These are phyloP conservation scores for Eupsittula cactorum DNA, from an alignment of 2,113 vertebrate genomes.

Conservation along the genomic window DNA sequence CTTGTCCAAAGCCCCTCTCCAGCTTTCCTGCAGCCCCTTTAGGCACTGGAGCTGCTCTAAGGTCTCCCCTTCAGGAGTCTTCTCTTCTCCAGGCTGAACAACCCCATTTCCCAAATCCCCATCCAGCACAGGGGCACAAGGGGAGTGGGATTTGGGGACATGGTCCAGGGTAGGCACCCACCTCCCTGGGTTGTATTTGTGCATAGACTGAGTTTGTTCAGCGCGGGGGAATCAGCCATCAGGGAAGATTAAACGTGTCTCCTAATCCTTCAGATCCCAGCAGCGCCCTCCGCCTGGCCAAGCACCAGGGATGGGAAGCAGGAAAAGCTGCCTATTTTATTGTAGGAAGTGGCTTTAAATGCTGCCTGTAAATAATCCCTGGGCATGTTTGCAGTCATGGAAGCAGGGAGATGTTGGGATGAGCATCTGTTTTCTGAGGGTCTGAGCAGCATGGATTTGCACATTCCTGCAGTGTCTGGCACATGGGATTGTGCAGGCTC, in stretches of 20 bases:
- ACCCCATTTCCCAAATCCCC: neutral
- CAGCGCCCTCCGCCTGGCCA: neutral
- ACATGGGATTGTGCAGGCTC: accelerated
- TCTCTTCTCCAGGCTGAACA: neutral
- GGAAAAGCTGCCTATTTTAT: neutral
- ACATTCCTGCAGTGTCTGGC: neutral
- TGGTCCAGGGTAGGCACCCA: accelerated
- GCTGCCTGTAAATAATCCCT: neutral
- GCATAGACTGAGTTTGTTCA: neutral
- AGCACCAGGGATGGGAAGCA: neutral
- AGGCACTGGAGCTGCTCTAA: neutral
- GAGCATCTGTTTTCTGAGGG: neutral
- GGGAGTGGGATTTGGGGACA: neutral
- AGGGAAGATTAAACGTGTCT: neutral
- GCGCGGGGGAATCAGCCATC: neutral
- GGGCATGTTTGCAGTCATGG: neutral
- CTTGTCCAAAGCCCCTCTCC: no score
- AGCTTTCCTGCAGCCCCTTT: neutral
- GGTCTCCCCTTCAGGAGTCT: neutral
- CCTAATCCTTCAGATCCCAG: neutral
- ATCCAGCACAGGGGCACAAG: neutral
- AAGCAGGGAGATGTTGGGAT: neutral
- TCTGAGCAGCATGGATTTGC: neutral
- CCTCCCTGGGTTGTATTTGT: neutral
- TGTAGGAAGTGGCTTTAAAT: neutral